A percentile compares a stretch with the other conserved stretches of the same genome.
Evolutionary conservation across 2,113 vertebrate genomes (phyloP).

Genomic region (Bostrychus sinensis): DNA sequence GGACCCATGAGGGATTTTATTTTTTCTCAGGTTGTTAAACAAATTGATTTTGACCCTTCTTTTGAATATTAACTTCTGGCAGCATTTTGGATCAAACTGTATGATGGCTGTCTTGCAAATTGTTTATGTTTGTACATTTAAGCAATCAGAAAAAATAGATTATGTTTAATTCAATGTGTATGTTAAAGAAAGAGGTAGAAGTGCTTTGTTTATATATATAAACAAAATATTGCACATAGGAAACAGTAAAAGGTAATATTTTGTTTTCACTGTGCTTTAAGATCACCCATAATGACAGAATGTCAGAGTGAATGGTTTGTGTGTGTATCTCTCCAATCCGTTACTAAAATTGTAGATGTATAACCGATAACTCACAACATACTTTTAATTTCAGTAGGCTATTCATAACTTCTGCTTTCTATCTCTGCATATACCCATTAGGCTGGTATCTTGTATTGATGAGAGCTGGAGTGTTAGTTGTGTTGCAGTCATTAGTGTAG

Average conservation of each 20-base stretch:
- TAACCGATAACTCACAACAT: neutral
- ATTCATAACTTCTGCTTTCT: slow-evolving; percentile 1
- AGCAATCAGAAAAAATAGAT: neutral
- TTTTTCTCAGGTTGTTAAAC: slow-evolving; percentile 49
- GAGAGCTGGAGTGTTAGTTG: slow-evolving; percentile 18
- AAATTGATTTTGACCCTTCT: slow-evolving; percentile 68
- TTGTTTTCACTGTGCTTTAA: too few species aligned
- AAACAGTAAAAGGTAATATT: too few species aligned
- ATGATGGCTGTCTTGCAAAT: neutral
- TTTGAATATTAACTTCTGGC: slow-evolving; percentile 31
- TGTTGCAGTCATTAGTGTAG: slow-evolving; percentile 60
- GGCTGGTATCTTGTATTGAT: slow-evolving; percentile 31
- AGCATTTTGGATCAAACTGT: slow-evolving; percentile 33
- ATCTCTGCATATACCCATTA: slow-evolving; percentile 24
- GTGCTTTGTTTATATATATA: too few species aligned
- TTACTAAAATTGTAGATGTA: too few species aligned
- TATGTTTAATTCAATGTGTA: neutral
- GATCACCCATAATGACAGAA: too few species aligned
- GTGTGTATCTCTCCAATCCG: too few species aligned
- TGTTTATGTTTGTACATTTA: neutral
- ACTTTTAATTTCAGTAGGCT: neutral
- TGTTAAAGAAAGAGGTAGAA: too few species aligned
- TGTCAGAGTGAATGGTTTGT: neutral
- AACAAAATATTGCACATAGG: too few species aligned
- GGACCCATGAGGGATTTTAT: slow-evolving; percentile 49